Percentiles rank a stretch among this genome's conserved stretches.
These are phyloP conservation scores for Spea multiplicata DNA, from an alignment of 2,113 vertebrate genomes.

Conservation along the genomic window DNA sequence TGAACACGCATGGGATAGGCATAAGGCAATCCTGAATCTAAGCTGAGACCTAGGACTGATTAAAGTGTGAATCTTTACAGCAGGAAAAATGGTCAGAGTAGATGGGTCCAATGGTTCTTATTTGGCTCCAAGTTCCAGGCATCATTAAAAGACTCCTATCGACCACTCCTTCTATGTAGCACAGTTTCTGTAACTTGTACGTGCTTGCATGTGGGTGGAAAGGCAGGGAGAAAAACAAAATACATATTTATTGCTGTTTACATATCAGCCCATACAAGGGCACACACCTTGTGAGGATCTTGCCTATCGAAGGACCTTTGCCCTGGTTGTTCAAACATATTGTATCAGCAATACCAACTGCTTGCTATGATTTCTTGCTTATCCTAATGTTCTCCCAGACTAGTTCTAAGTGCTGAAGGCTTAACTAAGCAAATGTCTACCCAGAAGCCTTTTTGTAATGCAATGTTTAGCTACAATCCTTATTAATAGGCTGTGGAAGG, in stretches of 20 bases:
- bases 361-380: neutral
- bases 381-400: neutral
- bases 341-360: constrained; percentile 45
- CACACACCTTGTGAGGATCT: constrained; percentile 50
- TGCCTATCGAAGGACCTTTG: constrained; percentile 52
- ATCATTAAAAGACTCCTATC: too few species aligned
- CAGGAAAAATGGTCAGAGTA: too few species aligned
- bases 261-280: constrained; percentile 48
- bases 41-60: too few species aligned
- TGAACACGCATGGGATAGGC: too few species aligned
- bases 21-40: too few species aligned
- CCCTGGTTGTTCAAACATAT: constrained; percentile 59
- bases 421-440: neutral
- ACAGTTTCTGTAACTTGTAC: neutral
- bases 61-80: too few species aligned
- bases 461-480: too few species aligned
- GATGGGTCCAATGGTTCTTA: too few species aligned
- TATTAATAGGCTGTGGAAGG: too few species aligned
- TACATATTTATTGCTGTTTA: constrained; percentile 56
- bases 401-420: neutral
- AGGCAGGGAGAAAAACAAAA: constrained; percentile 47
- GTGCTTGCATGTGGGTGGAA: constrained; percentile 41
- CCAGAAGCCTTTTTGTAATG: too few species aligned
- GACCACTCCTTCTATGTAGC: too few species aligned
- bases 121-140: too few species aligned